These are phyloP conservation scores for Solen grandis DNA, from an alignment of 1,140 invertebrate genomes.

Conservation along the genomic window DNA sequence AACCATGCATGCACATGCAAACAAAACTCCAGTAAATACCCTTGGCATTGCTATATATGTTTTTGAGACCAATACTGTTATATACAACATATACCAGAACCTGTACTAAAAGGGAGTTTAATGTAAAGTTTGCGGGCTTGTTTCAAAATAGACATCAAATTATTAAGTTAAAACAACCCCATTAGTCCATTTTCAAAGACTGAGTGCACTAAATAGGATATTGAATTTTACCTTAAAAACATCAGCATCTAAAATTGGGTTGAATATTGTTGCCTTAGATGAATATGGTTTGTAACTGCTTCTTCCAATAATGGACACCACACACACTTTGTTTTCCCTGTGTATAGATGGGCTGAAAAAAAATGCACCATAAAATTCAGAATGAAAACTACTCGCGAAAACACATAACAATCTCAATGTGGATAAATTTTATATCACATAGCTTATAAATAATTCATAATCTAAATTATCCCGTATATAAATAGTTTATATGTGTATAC, in stretches of 20 bases:
- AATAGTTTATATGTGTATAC: too few relatives aligned
- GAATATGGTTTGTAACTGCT: constrained; percentile 83
- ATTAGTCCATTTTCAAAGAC: not conserved
- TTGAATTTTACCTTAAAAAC: constrained; percentile 78
- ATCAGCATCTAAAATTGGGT: constrained; percentile 81
- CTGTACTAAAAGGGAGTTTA: too few relatives aligned
- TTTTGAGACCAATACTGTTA: not conserved
- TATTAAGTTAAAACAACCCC: not conserved
- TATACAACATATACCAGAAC: not conserved
- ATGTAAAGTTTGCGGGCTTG: too few relatives aligned
- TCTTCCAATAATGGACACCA: constrained; percentile 87
- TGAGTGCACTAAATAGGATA: not conserved
- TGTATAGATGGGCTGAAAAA: constrained; percentile 59
- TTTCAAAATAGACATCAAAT: too few relatives aligned
- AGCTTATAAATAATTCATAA: too few relatives aligned
- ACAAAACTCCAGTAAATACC: too few relatives aligned
- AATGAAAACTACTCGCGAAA: too few relatives aligned
- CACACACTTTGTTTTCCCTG: constrained; percentile 81
- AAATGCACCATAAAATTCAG: not conserved
- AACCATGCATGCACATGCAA: too few relatives aligned
- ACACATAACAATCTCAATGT: too few relatives aligned
- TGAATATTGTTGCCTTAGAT: constrained; percentile 85
- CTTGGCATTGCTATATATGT: too few relatives aligned
- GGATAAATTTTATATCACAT: too few relatives aligned
- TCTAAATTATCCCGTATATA: too few relatives aligned